Base-by-base conservation (phyloP, 2,888 invertebrate species). In the Beris morrisii region DNA sequence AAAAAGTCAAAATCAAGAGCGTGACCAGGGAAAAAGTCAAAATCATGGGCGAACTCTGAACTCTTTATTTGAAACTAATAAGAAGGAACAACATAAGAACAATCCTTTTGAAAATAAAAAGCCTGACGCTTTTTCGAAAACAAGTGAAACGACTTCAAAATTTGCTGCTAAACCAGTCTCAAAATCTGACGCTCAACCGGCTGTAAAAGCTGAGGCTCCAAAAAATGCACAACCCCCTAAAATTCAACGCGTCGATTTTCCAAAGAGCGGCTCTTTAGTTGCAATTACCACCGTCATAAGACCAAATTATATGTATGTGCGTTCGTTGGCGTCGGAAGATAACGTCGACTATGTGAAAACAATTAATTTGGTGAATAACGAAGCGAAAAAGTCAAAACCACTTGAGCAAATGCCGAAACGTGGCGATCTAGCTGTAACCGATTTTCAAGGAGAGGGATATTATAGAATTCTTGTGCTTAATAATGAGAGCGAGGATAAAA, bases 391-490 rank as follows among this genome's bases (percentile, higher is more conserved):
- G 4, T 66, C 75, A 0, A 22, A 69, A 5, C 70, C 71, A 11
- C 55, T 79, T 2, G 56, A 52, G 1, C 46, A 69, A 7, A 4
- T 72, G n/a, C 79, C 79, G 1, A 46, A 71, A 30, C 72, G 72
- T 44, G 79, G 79, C 0, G 73, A 77, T 11, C 68, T 78, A 7
- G 77, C 78, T 0, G 61, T 79, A 3, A 70, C 74, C 0, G 73
- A 76, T 57, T 73, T 74, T 28, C 69, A 74, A 15, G 55, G 69
- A 2, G 73, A 66, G 11, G 65, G 65, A 11, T 69, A 31, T 56
- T 73, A 74, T 52, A 76, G 80, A 0, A 79, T 77, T 13, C 70
- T 78, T 69, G 74, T 79, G 1, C 65, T 80, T 0, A 74, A 74
- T 67, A 67, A 70, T 0, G 73, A 74, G 1, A 69, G 75, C 63